A percentile compares a stretch with the other conserved stretches of the same genome.
phyloP scores from a whole-genome alignment of 2,888 invertebrate genomes.

The Lepidochrysops patricia region DNA sequence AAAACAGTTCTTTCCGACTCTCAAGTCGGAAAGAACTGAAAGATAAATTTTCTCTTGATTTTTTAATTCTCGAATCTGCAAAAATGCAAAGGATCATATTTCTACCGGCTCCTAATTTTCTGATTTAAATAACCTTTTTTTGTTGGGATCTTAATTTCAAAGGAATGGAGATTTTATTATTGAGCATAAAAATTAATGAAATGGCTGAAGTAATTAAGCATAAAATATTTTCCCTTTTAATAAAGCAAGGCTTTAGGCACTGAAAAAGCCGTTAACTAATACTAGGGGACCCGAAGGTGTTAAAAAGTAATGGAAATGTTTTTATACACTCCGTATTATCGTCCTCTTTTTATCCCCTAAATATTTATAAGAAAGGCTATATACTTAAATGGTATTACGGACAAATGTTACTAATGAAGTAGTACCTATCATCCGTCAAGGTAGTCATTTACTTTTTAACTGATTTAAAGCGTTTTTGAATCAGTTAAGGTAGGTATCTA shows the following conservation, averaged over 20 bases:
- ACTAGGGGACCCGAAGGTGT: neutral
- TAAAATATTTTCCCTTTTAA: conserved; percentile 28
- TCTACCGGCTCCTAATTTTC: neutral
- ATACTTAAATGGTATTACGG: too few species aligned
- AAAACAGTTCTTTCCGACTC: neutral
- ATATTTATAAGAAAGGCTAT: too few species aligned
- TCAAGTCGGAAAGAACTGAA: too few species aligned
- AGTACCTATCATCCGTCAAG: too few species aligned
- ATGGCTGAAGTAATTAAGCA: conserved; percentile 29
- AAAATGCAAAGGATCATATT: neutral
- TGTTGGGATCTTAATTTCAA: conserved; percentile 4
- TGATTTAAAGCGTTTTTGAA: too few species aligned
- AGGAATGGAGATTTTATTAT: conserved; percentile 11
- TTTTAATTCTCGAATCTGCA: neutral
- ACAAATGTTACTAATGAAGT: too few species aligned
- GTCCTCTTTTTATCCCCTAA: neutral
- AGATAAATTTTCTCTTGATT: neutral
- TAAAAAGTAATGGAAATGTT: neutral
- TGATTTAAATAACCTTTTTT: conserved; percentile 3
- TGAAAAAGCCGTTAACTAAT: neutral
- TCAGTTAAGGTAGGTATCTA: too few species aligned
- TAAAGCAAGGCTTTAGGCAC: conserved; percentile 20
- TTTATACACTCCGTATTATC: neutral
- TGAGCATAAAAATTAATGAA: conserved; percentile 21
- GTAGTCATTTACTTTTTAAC: too few species aligned